A percentile compares a stretch with the other conserved stretches of the same genome.
Evolutionary conservation across 2,888 invertebrate species (phyloP).

Genomic region (Sphecodes monilicornis): DNA sequence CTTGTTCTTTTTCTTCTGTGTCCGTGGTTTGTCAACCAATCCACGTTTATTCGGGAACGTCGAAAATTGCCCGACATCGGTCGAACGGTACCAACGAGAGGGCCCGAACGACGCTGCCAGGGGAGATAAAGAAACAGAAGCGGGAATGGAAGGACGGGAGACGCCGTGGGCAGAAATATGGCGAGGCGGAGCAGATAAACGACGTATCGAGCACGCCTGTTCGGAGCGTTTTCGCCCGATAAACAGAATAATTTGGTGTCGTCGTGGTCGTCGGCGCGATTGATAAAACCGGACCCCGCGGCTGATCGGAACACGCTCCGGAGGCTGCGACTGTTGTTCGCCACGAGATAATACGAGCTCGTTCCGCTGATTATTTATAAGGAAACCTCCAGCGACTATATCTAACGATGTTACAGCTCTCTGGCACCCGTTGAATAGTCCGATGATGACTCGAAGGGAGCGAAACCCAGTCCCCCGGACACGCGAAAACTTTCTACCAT

Average conservation of each 20-base stretch:
- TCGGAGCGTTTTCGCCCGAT: constrained; percentile 66
- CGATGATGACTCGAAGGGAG: not conserved
- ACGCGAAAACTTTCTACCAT: not conserved
- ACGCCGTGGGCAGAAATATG: constrained; percentile 56
- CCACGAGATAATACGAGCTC: constrained; percentile 58
- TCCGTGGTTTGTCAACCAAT: constrained; percentile 46
- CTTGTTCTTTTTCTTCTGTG: not conserved
- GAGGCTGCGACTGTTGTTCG: constrained; percentile 53
- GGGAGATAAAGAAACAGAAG: constrained; percentile 31
- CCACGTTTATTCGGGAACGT: constrained; percentile 18
- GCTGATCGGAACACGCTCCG: constrained; percentile 54
- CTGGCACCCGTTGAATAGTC: not conserved
- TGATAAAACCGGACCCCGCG: constrained; percentile 62
- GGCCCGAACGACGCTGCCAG: constrained; percentile 22
- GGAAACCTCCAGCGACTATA: constrained; percentile 7
- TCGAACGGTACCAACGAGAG: constrained; percentile 30
- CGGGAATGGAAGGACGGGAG: not conserved
- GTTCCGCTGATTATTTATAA: constrained; percentile 62
- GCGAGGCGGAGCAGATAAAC: constrained; percentile 68
- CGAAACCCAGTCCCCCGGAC: too few species aligned
- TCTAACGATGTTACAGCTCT: constrained; percentile 9
- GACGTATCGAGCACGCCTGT: constrained; percentile 65
- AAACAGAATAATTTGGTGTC: constrained; percentile 69
- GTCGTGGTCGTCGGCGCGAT: constrained; percentile 62
- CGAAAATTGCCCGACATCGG: constrained; percentile 48